phyloP scores from a whole-genome alignment of 2,888 invertebrate species.

The Agonum fuliginosum region DNA sequence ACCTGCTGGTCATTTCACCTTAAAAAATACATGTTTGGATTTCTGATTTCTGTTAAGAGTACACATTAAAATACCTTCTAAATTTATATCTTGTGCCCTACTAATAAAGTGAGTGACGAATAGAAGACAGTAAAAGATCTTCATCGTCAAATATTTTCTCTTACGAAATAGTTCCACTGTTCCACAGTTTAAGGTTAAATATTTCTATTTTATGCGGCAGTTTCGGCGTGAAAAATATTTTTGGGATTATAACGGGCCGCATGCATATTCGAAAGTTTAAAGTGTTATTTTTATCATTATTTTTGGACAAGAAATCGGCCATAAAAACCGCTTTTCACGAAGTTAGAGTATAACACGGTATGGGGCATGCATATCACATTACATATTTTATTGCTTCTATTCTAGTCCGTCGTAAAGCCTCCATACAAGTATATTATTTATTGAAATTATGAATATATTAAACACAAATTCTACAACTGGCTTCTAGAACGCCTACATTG shows the following conservation, averaged over 20 bases:
- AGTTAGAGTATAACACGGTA: constrained; percentile 47
- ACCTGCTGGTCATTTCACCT: too few species aligned
- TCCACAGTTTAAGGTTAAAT: not conserved
- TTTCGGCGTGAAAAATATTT: constrained; percentile 20
- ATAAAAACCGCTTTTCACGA: constrained; percentile 48
- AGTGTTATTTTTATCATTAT: constrained; percentile 51
- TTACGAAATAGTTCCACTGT: constrained; percentile 4
- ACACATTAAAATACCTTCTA: too few species aligned
- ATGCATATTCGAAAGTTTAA: constrained; percentile 29
- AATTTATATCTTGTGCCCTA: too few species aligned
- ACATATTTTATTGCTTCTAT: constrained; percentile 57
- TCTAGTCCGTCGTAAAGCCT: constrained; percentile 51
- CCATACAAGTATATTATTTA: constrained; percentile 58
- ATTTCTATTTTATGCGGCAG: constrained; percentile 17
- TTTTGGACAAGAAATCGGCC: constrained; percentile 45
- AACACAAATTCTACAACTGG: constrained; percentile 27
- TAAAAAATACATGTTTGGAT: too few species aligned
- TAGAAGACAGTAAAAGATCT: not conserved
- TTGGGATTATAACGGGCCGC: constrained; percentile 21
- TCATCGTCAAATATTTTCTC: not conserved
- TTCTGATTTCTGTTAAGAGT: too few species aligned
- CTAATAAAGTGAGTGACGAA: not conserved
- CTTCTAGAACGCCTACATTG: constrained; percentile 24
- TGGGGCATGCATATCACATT: constrained; percentile 56
- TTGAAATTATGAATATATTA: constrained; percentile 59